These are phyloP conservation scores for Xylophagus ater DNA, from an alignment of 2,888 invertebrate genomes.

Conservation along the genomic window DNA sequence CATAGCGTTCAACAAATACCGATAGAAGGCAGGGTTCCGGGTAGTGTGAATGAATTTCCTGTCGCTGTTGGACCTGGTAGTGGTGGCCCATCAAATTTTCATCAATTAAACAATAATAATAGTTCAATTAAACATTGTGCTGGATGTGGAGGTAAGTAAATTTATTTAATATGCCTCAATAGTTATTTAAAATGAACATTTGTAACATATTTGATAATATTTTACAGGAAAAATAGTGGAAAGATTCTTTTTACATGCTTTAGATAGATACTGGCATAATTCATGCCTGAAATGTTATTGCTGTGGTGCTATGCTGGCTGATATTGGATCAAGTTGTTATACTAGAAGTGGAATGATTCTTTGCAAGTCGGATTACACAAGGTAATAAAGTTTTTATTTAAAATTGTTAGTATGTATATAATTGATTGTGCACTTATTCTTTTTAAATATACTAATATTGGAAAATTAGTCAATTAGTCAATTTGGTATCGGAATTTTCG, in stretches of 20 bases:
- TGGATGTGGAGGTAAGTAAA: conserved; percentile 62
- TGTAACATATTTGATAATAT: too few relatives aligned
- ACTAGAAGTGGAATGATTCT: conserved; percentile 86
- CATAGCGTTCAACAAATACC: conserved; percentile 20
- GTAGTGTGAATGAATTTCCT: too few relatives aligned
- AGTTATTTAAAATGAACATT: too few relatives aligned
- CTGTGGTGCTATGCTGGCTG: conserved; percentile 76
- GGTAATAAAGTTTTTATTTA: conserved; percentile 55
- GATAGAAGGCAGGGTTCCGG: conserved; percentile 8
- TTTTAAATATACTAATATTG: too few relatives aligned
- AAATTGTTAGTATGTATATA: too few relatives aligned
- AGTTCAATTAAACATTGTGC: conserved; percentile 62
- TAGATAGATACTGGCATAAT: conserved; percentile 91
- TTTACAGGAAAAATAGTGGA: conserved; percentile 59
- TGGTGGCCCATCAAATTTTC: conserved; percentile 20
- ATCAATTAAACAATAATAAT: conserved; percentile 26
- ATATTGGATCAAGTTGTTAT: conserved; percentile 81
- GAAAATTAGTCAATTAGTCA: too few relatives aligned
- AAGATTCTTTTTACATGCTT: conserved; percentile 75
- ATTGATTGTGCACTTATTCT: too few relatives aligned
- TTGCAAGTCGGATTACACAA: conserved; percentile 85
- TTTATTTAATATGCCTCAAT: not conserved
- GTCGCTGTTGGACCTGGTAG: too few relatives aligned
- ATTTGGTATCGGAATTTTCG: too few relatives aligned
- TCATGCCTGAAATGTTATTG: conserved; percentile 84